Conservation (phyloP, 2,113 vertebrate species). For the Amblyornis subalaris region DNA sequence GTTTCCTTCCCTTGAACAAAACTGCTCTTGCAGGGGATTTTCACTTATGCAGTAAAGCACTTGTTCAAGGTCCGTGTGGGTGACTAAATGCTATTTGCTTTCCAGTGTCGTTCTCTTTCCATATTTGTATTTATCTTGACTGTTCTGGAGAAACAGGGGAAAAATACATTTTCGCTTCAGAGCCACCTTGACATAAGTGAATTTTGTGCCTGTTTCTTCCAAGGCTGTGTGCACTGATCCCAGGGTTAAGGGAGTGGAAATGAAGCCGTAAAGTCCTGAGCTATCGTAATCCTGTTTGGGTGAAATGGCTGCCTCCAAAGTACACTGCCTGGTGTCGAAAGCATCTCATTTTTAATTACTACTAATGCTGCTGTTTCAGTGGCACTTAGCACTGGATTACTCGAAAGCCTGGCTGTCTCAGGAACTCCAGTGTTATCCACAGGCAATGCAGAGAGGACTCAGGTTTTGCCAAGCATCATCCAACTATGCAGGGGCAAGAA, state of each 20-base stretch:
- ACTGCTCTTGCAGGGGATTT: not conserved
- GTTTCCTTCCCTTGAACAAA: slow-evolving; percentile 6
- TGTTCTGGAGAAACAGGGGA: not conserved
- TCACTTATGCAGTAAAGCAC: not conserved
- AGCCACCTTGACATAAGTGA: not conserved
- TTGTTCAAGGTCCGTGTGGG: not conserved
- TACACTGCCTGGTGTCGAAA: not conserved
- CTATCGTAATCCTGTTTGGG: not conserved
- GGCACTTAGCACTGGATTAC: not conserved
- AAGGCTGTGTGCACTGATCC: not conserved
- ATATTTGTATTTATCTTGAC: not conserved
- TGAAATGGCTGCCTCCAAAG: not conserved
- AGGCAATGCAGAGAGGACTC: not conserved
- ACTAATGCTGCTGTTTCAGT: not conserved
- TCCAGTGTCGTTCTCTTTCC: not conserved
- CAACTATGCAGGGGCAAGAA: not conserved
- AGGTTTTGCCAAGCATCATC: not conserved
- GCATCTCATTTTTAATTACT: not conserved
- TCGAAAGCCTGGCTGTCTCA: not conserved
- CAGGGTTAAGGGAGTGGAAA: not conserved
- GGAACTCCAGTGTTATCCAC: accelerated
- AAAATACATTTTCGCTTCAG: not conserved
- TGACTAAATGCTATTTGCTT: slow-evolving; percentile 16
- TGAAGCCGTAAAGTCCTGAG: not conserved
- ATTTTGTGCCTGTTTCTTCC: not conserved